Percentiles rank a stretch among this genome's conserved stretches.
phyloP scores from a whole-genome alignment of 2,113 vertebrate genomes.

The Ardeotis arabs region DNA sequence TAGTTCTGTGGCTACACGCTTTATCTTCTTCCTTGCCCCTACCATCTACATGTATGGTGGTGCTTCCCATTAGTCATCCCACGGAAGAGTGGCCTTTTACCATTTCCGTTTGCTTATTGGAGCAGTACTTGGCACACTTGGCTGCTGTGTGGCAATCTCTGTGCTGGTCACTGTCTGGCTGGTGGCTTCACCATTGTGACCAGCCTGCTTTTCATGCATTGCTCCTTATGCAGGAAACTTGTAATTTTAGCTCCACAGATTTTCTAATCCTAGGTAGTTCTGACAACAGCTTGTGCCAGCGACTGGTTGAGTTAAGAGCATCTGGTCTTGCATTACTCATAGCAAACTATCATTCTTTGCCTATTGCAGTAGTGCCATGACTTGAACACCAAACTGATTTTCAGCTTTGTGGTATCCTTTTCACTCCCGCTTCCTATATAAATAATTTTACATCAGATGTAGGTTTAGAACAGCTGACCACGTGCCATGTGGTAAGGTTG shows the following conservation, averaged over 20 bases:
- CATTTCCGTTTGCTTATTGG: background rate
- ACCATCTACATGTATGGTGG: rapidly evolving
- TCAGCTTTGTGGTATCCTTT: background rate
- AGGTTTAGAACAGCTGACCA: background rate
- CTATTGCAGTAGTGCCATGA: background rate
- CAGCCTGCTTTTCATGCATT: background rate
- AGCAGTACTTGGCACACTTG: background rate
- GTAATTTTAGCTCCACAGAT: background rate
- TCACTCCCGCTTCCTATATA: background rate
- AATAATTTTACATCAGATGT: background rate
- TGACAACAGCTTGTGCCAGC: background rate
- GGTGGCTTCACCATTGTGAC: background rate
- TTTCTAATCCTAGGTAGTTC: background rate
- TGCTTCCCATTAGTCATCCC: background rate
- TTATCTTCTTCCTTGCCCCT: background rate
- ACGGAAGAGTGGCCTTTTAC: background rate
- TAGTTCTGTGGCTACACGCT: background rate
- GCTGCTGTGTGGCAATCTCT: background rate
- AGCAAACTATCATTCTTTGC: background rate
- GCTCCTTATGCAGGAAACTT: background rate
- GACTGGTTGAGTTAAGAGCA: background rate
- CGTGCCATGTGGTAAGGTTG: background rate
- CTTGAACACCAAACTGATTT: background rate
- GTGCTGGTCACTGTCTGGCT: background rate
- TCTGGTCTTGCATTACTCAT: background rate